phyloP scores from a whole-genome alignment of 2,113 vertebrate species.

The Antechinus stuartii region DNA sequence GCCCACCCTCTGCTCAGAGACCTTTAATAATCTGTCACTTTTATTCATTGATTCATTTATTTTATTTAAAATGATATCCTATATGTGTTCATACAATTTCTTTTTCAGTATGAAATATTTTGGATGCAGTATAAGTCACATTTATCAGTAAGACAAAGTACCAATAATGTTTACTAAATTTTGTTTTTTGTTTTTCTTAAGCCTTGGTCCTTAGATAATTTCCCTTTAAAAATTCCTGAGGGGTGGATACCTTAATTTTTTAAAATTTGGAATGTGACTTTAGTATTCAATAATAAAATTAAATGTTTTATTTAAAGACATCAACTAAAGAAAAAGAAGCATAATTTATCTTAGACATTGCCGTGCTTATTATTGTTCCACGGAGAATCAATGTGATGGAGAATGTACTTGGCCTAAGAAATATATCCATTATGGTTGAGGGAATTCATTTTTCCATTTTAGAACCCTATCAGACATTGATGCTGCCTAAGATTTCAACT shows the following conservation, averaged over 20 bases:
- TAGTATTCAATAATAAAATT: conserved; percentile 68
- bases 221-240: conserved; percentile 61
- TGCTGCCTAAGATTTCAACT: background rate
- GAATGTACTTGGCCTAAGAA: conserved; percentile 56
- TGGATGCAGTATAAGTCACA: conserved; percentile 53
- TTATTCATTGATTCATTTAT: conserved; percentile 19
- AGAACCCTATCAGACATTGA: background rate
- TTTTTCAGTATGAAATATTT: conserved; percentile 30
- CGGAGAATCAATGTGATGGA: conserved; percentile 64
- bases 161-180: conserved; percentile 36
- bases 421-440: background rate
- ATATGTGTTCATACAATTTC: background rate
- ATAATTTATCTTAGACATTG: conserved; percentile 61
- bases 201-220: conserved; percentile 44
- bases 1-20: background rate
- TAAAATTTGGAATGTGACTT: conserved; percentile 42
- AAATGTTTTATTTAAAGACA: conserved; percentile 71
- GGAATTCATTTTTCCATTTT: conserved; percentile 23
- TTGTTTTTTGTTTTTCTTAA: conserved; percentile 18
- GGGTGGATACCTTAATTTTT: conserved; percentile 21
- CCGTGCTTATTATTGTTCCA: conserved; percentile 51
- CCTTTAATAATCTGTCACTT: background rate
- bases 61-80: background rate
- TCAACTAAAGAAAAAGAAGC: conserved; percentile 53
- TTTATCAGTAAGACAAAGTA: conserved; percentile 17